A percentile compares a stretch with the other conserved stretches of the same genome.
Conservation (phyloP, 2,113 vertebrate species). For the Mungos mungo region DNA sequence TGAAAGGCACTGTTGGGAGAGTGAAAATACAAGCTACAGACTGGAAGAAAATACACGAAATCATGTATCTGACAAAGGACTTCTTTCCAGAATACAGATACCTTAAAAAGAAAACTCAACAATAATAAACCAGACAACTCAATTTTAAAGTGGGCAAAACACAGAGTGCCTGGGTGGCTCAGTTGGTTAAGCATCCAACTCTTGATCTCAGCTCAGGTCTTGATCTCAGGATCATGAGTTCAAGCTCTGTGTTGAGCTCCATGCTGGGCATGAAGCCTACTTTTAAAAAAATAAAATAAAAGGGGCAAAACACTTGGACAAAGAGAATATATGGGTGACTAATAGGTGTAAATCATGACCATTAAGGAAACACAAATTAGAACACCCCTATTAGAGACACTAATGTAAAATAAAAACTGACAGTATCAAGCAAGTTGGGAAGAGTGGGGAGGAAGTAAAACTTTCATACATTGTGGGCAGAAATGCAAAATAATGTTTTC, state of each 20-base stretch:
- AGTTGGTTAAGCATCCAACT: too few species aligned
- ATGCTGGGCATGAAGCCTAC: too few species aligned
- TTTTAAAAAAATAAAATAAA: background rate
- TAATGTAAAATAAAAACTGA: background rate
- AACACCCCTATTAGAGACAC: background rate
- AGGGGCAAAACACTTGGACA: background rate
- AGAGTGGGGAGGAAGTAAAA: background rate
- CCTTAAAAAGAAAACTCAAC: background rate
- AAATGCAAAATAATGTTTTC: background rate
- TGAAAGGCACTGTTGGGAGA: background rate
- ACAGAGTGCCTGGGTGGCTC: too few species aligned
- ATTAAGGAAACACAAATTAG: slow-evolving; percentile 19
- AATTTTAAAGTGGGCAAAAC: slow-evolving; percentile 17
- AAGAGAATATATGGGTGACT: background rate
- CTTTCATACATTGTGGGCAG: background rate
- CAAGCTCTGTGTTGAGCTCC: too few species aligned
- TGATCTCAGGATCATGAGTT: too few species aligned
- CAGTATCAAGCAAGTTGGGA: background rate
- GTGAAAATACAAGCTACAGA: background rate
- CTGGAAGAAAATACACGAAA: background rate
- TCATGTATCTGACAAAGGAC: background rate
- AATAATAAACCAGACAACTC: background rate
- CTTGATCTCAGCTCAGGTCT: too few species aligned
- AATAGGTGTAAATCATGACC: background rate
- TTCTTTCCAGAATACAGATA: background rate